Conservation (phyloP, 2,888 invertebrate genomes). For the Alentia gelatinosa region DNA sequence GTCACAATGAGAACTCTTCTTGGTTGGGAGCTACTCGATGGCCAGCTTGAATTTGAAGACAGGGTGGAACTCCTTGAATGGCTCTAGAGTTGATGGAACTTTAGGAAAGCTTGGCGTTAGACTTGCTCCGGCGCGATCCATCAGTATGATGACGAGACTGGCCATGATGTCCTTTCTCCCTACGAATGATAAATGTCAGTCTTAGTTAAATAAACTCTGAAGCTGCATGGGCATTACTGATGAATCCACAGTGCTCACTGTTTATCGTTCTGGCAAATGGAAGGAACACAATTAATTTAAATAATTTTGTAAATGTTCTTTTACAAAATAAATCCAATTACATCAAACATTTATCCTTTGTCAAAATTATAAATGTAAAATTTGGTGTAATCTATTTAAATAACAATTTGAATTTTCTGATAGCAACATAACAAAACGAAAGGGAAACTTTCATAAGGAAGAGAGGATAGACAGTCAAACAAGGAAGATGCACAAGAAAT, state of each 20-base stretch:
- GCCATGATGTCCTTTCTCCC: constrained; percentile 41
- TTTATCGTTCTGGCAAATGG: not conserved
- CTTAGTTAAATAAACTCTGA: not conserved
- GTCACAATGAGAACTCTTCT: not conserved
- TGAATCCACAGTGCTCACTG: not conserved
- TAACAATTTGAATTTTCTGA: not conserved
- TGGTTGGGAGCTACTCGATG: not conserved
- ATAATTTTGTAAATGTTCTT: not conserved
- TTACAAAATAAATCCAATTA: not conserved
- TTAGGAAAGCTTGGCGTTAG: not conserved
- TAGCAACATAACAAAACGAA: not conserved
- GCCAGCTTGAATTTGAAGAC: not conserved
- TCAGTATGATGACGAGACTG: constrained; percentile 24
- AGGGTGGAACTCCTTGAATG: not conserved
- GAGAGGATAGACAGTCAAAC: not conserved
- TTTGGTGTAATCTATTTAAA: not conserved
- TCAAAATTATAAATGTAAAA: not conserved
- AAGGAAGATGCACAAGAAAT: constrained; percentile 19
- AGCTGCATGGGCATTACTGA: not conserved
- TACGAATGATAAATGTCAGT: not conserved
- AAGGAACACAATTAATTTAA: not conserved
- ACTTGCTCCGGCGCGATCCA: not conserved
- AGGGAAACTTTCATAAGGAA: not conserved
- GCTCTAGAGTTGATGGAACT: not conserved
- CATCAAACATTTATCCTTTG: not conserved